Evolutionary conservation across 1,140 invertebrate genomes (phyloP).

Genomic region (Tribolium madens): DNA sequence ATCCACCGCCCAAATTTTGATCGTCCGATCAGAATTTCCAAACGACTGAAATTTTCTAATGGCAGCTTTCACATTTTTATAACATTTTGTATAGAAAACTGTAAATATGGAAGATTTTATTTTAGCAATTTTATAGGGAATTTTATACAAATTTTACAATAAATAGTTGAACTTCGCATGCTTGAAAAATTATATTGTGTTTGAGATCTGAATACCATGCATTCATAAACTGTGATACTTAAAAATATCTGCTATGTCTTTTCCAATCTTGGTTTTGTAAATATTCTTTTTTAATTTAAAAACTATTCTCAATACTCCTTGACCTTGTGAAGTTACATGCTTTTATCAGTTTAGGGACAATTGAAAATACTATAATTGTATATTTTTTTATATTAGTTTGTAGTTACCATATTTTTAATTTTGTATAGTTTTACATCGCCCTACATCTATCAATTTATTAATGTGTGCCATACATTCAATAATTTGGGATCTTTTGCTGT

Average conservation of each 20-base stretch:
- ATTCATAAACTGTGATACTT: slow-evolving; percentile 46
- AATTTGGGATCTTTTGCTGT: slow-evolving; percentile 28
- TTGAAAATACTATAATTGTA: slow-evolving; percentile 35
- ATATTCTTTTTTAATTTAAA: slow-evolving; percentile 39
- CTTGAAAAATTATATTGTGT: slow-evolving; percentile 17
- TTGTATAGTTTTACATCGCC: slow-evolving; percentile 32
- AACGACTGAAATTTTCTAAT: slow-evolving; percentile 40
- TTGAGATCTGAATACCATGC: slow-evolving; percentile 41
- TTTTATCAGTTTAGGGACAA: slow-evolving; percentile 32
- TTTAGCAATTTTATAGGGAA: slow-evolving; percentile 34
- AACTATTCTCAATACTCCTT: slow-evolving; percentile 33
- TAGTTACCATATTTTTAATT: slow-evolving; percentile 42
- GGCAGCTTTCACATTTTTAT: slow-evolving; percentile 40
- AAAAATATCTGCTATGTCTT: slow-evolving; percentile 44
- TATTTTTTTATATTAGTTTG: slow-evolving; percentile 46
- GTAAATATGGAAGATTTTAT: slow-evolving; percentile 34
- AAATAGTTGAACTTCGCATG: slow-evolving; percentile 20
- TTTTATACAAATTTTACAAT: slow-evolving; percentile 43
- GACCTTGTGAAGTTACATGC: neutral
- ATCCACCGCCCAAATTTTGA: slow-evolving; percentile 30
- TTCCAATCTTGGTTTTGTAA: slow-evolving; percentile 38
- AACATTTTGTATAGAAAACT: slow-evolving; percentile 40
- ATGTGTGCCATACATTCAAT: slow-evolving; percentile 38
- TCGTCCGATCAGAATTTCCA: neutral
- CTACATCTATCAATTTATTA: slow-evolving; percentile 33